Evolutionary conservation across 1,140 invertebrate genomes (phyloP), one percentile per base, ranked within the genome.

Genomic region (Planococcus citri): DNA sequence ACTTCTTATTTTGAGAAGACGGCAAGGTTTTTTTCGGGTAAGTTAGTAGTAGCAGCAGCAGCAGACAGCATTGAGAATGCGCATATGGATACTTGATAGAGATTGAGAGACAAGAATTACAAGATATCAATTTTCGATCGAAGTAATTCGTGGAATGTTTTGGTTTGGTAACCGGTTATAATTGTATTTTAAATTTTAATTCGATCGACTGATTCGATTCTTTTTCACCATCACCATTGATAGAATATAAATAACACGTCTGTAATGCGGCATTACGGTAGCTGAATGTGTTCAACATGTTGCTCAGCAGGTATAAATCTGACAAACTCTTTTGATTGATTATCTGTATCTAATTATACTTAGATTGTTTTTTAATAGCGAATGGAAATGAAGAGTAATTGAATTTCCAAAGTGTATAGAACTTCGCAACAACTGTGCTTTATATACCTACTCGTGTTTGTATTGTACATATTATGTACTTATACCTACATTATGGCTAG

Each of bases 141-240:
- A 6, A 51, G 41, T 51, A 51, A 51, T 51, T 51, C n/a, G 41
- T 51, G 41, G 41, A 51, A 51, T 51, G 41, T 51, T 51, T 51
- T 20, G 29, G 29, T 20, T 9, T 9, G 10, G 41, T 51, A 51
- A 51, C 41, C 41, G 41, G 41, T 51, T 51, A 51, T 51, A 51
- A 51, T 51, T 51, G 41, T 51, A 20, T 51, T 51, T 51, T 51
- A 51, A 51, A 51, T 51, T 51, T 51, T 51, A 51, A 51, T 51
- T 51, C 41, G 41, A 51, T 51, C 41, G 41, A 51, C 41, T 51
- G 41, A 51, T 51, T 51, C 41, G 41, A 51, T 51, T 51, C 41
- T 51, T 3, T 51, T 17, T 20, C 17, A 51, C n/a, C 41, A 51
- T 20, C 17, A 51, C n/a, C 41, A 51, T 51, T 51, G 41, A 51